Evolutionary conservation across 2,113 vertebrate genomes (phyloP).

Genomic region (Peromyscus polionotus): DNA sequence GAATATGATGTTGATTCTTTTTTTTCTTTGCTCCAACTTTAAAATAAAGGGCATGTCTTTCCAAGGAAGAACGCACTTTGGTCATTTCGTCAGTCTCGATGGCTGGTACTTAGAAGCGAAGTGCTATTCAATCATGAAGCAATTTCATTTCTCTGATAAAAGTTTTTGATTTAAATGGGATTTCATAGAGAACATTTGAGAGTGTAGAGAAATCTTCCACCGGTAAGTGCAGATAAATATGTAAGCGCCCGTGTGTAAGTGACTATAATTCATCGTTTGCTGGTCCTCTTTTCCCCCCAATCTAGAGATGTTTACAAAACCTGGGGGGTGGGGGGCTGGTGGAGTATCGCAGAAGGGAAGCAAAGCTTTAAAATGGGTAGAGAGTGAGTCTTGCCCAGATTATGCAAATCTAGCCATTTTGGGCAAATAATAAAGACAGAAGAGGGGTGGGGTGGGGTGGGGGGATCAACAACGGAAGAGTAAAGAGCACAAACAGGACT

Average conservation of each 20-base stretch:
- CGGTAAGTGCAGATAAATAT: constrained; percentile 56
- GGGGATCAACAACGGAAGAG: constrained; percentile 30
- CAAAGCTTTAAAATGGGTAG: constrained; percentile 35
- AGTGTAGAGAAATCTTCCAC: constrained; percentile 57
- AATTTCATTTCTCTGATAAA: constrained; percentile 80
- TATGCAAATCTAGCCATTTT: constrained; percentile 50
- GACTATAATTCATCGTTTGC: constrained; percentile 68
- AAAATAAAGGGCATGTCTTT: constrained; percentile 91
- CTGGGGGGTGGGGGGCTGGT: not conserved
- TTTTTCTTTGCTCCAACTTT: constrained; percentile 86
- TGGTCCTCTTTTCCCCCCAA: constrained; percentile 12
- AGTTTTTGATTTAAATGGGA: constrained; percentile 81
- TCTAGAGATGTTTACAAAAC: constrained; percentile 67
- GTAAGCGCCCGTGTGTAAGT: constrained; percentile 39
- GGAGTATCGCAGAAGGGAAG: not conserved
- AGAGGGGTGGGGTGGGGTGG: not conserved
- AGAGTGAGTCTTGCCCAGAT: not conserved
- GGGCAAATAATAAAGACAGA: constrained; percentile 60
- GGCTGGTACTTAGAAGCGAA: constrained; percentile 76
- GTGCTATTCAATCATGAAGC: constrained; percentile 78
- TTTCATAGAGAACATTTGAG: constrained; percentile 77
- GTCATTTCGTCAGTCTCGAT: constrained; percentile 77
- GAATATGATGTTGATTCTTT: constrained; percentile 87
- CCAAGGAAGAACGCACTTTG: constrained; percentile 76
- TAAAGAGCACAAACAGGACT: constrained; percentile 19